Base-by-base conservation (phyloP, 2,888 invertebrate species). In the Poecilobothrus nobilitatus region DNA sequence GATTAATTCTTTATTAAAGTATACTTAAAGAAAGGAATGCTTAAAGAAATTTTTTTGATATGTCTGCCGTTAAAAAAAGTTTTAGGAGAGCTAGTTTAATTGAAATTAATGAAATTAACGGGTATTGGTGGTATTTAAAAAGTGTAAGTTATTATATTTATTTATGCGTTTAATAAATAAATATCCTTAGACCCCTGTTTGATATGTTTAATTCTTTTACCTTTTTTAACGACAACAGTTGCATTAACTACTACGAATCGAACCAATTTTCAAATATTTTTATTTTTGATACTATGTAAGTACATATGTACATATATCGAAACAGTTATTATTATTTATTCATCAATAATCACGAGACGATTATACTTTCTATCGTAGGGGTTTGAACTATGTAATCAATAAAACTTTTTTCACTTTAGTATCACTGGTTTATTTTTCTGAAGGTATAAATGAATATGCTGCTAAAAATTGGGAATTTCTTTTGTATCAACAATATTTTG, bases 401-500 rank as follows among this genome's bases (percentile, higher is more conserved):
- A 8, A 65, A 62, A n/a, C 68, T 67, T n/a, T 41, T 67, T 68
- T 21, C 68, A 68, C 70, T 74, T 74, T 78, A 95, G 94, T 95
- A 76, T 82, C 91, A 63, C 81, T 94, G 71, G 95, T 95, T 18
- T 95, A 93, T 79, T 94, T 92, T 78, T 93, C 95, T 27, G 95
- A 95, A 82, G 91, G 87, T 75, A 91, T 96, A 74, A 96, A 96
- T 79, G 90, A 93, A 83, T 86, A 92, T 72, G 95, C 94, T 4
- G 93, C 95, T 0, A 86, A 86, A 72, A 90, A 95, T 81, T 95
- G 94, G 94, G 88, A 89, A 76, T 83, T 89, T 70, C 95, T 96
- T 81, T 92, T 95, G 0, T 87, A 89, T 74, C 94, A 96, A 76
- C 95, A 95, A 78, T 96, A 95, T 81, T 96, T 96, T 80, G 96